A percentile compares a stretch with the other conserved stretches of the same genome.
phyloP scores from a whole-genome alignment of 2,113 vertebrate genomes.

The Gymnobelideus leadbeateri region DNA sequence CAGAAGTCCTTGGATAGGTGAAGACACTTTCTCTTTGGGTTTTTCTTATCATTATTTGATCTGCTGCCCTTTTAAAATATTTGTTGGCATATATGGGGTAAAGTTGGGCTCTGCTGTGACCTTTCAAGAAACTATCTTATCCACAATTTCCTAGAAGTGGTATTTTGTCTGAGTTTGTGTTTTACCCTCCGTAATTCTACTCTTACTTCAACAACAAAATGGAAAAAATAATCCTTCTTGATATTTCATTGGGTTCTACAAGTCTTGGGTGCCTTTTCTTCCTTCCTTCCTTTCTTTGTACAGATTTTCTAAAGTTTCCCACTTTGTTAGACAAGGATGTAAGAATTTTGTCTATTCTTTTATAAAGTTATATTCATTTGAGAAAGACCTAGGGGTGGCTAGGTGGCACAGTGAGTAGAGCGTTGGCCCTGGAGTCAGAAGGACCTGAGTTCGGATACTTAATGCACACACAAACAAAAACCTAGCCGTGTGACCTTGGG shows the following conservation, averaged over 20 bases:
- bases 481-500: no score
- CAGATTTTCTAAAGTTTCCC: no score
- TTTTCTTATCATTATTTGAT: not conserved
- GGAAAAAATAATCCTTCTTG: not conserved
- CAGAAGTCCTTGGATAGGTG: not conserved
- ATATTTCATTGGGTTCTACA: not conserved
- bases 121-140: not conserved
- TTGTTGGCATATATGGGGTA: not conserved
- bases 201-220: not conserved
- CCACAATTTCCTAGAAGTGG: not conserved
- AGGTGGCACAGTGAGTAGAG: no score
- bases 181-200: not conserved
- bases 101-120: not conserved
- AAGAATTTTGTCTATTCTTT: not conserved
- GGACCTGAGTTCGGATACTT: no score
- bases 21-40: not conserved
- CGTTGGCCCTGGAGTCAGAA: no score
- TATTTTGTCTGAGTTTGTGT: not conserved
- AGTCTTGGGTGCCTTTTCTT: not conserved
- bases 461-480: no score
- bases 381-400: no score
- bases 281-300: no score
- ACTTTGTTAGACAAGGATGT: not conserved
- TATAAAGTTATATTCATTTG: not conserved
- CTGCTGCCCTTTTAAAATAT: not conserved